These are phyloP conservation scores for Antigone vipio DNA, from an alignment of 2,113 vertebrate genomes.

Conservation along the genomic window DNA sequence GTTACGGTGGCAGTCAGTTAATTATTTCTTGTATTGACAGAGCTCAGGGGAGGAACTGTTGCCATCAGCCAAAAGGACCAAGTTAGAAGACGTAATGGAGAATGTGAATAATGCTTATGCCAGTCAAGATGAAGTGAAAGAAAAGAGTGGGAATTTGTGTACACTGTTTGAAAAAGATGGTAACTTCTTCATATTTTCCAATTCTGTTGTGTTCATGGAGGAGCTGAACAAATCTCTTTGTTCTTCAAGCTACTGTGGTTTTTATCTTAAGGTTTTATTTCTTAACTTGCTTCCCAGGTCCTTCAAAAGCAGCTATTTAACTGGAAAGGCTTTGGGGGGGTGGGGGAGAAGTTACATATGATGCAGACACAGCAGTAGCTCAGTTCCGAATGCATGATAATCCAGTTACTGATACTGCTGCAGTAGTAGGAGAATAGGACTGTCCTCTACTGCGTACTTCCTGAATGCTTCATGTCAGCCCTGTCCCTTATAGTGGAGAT, in stretches of 20 bases:
- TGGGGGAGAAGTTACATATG: background rate
- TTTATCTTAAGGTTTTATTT: background rate
- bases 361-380: background rate
- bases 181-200: slow-evolving; percentile 43
- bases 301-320: slow-evolving; percentile 6
- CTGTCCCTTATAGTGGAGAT: rapidly evolving
- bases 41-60: slow-evolving; percentile 40
- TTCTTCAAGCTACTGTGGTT: background rate
- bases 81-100: slow-evolving; percentile 68
- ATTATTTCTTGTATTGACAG: slow-evolving; percentile 52
- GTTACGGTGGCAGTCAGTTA: background rate
- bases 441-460: background rate
- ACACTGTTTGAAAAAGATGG: slow-evolving; percentile 28
- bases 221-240: background rate
- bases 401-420: background rate
- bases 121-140: slow-evolving; percentile 66
- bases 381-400: background rate
- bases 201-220: background rate
- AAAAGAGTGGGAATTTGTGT: background rate
- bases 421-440: background rate
- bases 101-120: slow-evolving; percentile 48
- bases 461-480: background rate
- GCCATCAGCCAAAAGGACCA: slow-evolving; percentile 81
- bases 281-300: background rate
- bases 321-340: background rate